Percentiles rank a stretch among this genome's conserved stretches.
phyloP scores from a whole-genome alignment of 1,140 invertebrate genomes.

The Littorina saxatilis region DNA sequence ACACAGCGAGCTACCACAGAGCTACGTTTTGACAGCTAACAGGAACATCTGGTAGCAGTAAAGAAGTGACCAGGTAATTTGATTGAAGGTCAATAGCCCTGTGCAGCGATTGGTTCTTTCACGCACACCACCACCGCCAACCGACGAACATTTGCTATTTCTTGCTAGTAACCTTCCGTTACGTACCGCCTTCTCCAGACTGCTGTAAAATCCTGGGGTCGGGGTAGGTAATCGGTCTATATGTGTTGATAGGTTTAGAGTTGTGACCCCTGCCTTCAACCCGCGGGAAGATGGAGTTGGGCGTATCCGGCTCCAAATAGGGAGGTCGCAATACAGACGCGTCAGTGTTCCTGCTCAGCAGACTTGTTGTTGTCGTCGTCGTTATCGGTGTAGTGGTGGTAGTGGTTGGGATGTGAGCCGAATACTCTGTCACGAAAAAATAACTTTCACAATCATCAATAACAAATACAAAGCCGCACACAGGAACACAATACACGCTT shows the following conservation, averaged over 20 bases:
- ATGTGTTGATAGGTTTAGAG: neutral
- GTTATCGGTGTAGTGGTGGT: neutral
- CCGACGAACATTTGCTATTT: no score
- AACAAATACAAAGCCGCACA: neutral
- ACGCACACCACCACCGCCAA: no score
- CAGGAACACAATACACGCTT: neutral
- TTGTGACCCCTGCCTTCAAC: neutral
- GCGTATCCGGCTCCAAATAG: neutral
- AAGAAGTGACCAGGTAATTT: no score
- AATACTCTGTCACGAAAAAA: slow-evolving; percentile 7
- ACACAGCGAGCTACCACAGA: no score
- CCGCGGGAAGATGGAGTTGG: neutral
- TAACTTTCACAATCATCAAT: no score
- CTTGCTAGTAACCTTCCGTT: no score
- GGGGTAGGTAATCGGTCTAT: neutral
- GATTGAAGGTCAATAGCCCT: no score
- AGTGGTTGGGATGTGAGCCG: neutral
- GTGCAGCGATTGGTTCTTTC: no score
- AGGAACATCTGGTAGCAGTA: no score
- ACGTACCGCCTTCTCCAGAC: neutral
- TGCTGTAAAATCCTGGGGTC: neutral
- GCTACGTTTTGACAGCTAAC: no score
- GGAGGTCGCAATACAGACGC: neutral
- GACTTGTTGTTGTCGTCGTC: neutral
- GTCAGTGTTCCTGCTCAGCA: neutral